Evolutionary conservation across 2,113 vertebrate species (phyloP).

Genomic region (Miniopterus natalensis): DNA sequence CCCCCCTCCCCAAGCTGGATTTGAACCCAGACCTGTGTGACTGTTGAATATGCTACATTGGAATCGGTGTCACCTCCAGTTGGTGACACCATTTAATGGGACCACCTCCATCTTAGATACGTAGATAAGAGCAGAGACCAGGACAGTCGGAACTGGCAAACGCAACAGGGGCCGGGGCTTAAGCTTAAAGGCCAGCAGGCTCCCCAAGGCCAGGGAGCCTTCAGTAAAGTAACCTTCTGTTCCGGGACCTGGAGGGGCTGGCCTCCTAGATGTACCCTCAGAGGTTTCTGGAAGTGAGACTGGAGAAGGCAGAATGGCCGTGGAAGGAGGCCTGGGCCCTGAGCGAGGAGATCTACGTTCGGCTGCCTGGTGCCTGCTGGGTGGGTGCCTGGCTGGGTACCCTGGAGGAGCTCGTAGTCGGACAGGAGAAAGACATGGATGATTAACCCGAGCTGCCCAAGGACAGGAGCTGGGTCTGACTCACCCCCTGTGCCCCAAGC

Average conservation of each 20-base stretch:
- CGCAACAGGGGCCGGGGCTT: background rate
- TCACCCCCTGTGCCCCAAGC: background rate
- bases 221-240: background rate
- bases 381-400: background rate
- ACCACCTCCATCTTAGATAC: background rate
- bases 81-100: background rate
- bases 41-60: background rate
- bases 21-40: background rate
- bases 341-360: background rate
- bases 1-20: background rate
- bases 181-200: background rate
- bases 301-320: background rate
- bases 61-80: background rate
- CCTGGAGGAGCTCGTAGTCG: background rate
- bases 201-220: background rate
- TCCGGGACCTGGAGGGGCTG: background rate
- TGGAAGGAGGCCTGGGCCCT: background rate
- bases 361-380: background rate
- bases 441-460: slow-evolving; percentile 21
- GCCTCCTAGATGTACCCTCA: background rate
- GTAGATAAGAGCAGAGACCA: background rate
- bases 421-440: background rate
- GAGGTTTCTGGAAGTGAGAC: background rate
- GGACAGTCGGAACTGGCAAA: background rate
- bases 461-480: slow-evolving; percentile 20